Evolutionary conservation across 2,797 vertebrate species (phyloP).

Genomic region (Amphiprion clarkii): DNA sequence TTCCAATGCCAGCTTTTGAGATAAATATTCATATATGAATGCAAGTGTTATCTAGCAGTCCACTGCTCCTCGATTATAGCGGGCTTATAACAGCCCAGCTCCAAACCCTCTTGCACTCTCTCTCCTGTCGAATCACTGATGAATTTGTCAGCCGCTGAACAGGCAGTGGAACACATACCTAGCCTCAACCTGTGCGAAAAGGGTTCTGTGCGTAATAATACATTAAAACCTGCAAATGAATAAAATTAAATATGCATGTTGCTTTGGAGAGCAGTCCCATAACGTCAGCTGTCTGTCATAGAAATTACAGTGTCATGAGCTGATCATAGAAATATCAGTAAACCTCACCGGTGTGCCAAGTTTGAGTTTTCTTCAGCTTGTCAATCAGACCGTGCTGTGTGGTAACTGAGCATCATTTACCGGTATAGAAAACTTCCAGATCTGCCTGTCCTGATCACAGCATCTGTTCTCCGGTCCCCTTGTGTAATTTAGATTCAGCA

Average conservation of each 20-base stretch:
- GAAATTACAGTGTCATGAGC: slow-evolving; percentile 34
- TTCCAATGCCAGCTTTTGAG: slow-evolving; percentile 74
- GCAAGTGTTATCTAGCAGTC: slow-evolving; percentile 66
- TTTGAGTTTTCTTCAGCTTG: slow-evolving; percentile 30
- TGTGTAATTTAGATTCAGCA: slow-evolving; percentile 70
- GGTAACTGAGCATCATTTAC: slow-evolving; percentile 37
- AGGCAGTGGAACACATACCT: slow-evolving; percentile 31
- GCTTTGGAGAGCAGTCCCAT: slow-evolving; percentile 35
- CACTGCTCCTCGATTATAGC: slow-evolving; percentile 46
- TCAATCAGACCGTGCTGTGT: slow-evolving; percentile 39
- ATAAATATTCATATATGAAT: slow-evolving; percentile 80
- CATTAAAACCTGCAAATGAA: slow-evolving; percentile 44
- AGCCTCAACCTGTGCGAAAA: slow-evolving; percentile 34
- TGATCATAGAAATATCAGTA: slow-evolving; percentile 41
- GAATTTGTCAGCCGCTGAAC: slow-evolving; percentile 54
- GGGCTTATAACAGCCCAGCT: slow-evolving; percentile 35
- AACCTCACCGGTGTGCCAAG: slow-evolving; percentile 25
- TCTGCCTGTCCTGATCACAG: slow-evolving; percentile 59
- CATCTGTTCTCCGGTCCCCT: slow-evolving; percentile 73
- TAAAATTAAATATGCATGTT: slow-evolving; percentile 40
- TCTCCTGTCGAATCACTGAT: slow-evolving; percentile 41
- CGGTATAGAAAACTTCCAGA: slow-evolving; percentile 53
- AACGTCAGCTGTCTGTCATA: slow-evolving; percentile 30
- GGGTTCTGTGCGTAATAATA: slow-evolving; percentile 35
- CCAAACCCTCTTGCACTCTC: slow-evolving; percentile 16